Evolutionary conservation across 2,888 invertebrate species (phyloP).

Genomic region (Diabrotica balteata): DNA sequence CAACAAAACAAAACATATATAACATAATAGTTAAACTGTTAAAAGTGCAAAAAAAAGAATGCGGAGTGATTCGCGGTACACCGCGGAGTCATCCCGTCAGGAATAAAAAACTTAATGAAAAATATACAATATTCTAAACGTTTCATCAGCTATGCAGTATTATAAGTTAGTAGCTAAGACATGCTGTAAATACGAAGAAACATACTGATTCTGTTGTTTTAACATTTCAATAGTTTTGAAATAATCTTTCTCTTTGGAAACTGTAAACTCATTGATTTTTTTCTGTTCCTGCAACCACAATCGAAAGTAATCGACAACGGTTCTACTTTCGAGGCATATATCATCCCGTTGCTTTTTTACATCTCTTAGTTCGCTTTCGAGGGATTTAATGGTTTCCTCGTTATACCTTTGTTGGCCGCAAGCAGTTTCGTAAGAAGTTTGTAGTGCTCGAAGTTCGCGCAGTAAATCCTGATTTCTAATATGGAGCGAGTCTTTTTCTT

Average conservation of each 20-base stretch:
- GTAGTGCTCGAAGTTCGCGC: conserved; percentile 49
- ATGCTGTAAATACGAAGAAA: neutral
- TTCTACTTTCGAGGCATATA: conserved; percentile 55
- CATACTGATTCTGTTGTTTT: conserved; percentile 49
- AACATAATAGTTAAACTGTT: too few species aligned
- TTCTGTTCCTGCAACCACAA: conserved; percentile 58
- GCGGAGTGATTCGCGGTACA: too few species aligned
- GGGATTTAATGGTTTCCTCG: conserved; percentile 46
- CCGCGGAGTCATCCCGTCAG: too few species aligned
- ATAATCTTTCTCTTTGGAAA: conserved; percentile 45
- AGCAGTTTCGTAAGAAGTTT: conserved; percentile 42
- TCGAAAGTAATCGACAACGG: conserved; percentile 54
- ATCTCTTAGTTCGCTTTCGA: conserved; percentile 54
- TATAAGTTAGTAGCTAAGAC: neutral
- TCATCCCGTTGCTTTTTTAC: conserved; percentile 52
- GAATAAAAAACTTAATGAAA: too few species aligned
- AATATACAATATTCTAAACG: neutral
- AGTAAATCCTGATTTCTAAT: conserved; percentile 50
- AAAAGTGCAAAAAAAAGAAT: too few species aligned
- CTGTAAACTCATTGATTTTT: conserved; percentile 51
- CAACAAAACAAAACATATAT: too few species aligned
- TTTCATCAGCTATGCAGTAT: neutral
- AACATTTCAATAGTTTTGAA: conserved; percentile 48
- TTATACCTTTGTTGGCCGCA: conserved; percentile 48
- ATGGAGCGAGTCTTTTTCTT: conserved; percentile 50